phyloP scores from a whole-genome alignment of 2,797 vertebrate genomes.

The Neostethus bicornis region DNA sequence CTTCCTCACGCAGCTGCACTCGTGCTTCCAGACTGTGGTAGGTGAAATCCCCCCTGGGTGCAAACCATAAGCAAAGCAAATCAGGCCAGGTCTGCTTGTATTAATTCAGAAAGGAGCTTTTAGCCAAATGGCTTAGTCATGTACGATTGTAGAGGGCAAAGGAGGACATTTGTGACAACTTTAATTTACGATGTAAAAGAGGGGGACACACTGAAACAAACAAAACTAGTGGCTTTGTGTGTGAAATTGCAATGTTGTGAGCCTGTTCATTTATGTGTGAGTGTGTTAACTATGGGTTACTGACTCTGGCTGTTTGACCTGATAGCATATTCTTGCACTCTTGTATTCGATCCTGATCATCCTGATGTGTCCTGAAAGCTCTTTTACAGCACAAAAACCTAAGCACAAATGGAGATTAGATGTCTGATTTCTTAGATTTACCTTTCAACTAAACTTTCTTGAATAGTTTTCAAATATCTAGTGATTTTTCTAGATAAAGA shows the following conservation, averaged over 20 bases:
- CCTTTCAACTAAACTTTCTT: not conserved
- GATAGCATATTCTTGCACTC: not conserved
- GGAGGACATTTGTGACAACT: conserved; percentile 24
- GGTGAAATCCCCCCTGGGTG: conserved; percentile 54
- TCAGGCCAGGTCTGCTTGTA: conserved; percentile 38
- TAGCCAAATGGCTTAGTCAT: conserved; percentile 51
- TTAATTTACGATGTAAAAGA: conserved; percentile 4
- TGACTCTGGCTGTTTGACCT: not conserved
- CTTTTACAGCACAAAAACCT: not conserved
- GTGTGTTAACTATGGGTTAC: not conserved
- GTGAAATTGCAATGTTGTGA: not conserved
- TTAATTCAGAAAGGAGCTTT: conserved; percentile 48
- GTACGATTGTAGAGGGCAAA: conserved; percentile 21
- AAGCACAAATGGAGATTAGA: not conserved
- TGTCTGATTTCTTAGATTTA: not conserved
- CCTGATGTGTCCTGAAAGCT: not conserved
- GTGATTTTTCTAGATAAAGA: too few species aligned
- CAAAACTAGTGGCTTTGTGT: conserved; percentile 1
- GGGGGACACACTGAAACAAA: conserved; percentile 25
- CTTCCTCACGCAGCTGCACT: conserved; percentile 94
- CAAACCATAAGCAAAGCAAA: conserved; percentile 11
- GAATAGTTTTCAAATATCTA: not conserved
- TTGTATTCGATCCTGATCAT: not conserved
- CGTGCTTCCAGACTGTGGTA: conserved; percentile 97
- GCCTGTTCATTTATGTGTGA: not conserved